These are phyloP conservation scores for Ashinkailepas kermadecensis DNA, from an alignment of 2,888 invertebrate genomes.

Conservation along the genomic window DNA sequence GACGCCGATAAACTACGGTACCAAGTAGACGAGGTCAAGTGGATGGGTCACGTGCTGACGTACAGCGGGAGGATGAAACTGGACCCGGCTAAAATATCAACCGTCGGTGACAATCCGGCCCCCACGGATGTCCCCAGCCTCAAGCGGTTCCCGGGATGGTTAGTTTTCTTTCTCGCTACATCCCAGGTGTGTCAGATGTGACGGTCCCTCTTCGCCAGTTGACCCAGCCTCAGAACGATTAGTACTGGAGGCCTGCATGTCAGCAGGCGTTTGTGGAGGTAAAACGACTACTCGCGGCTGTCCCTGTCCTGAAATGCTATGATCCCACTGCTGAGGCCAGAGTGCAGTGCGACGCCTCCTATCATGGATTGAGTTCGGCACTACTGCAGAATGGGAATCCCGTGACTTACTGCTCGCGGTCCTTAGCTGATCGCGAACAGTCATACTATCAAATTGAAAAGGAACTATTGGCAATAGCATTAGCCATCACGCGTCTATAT, in stretches of 20 bases:
- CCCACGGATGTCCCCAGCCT: not conserved
- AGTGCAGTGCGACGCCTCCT: not conserved
- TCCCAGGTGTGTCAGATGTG: not conserved
- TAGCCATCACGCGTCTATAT: not conserved
- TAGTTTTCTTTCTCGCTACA: not conserved
- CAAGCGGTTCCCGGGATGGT: not conserved
- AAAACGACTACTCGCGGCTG: not conserved
- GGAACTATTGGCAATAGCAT: not conserved
- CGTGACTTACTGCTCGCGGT: not conserved
- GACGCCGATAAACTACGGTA: not conserved
- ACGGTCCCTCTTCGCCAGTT: not conserved
- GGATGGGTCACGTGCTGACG: not conserved
- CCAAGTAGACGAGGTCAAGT: not conserved
- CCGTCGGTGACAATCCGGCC: not conserved
- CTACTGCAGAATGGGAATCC: not conserved
- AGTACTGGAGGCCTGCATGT: not conserved
- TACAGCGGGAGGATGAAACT: not conserved
- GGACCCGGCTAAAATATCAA: not conserved
- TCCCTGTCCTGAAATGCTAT: not conserved
- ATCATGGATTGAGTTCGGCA: not conserved
- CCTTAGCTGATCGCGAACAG: not conserved
- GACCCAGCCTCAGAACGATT: not conserved
- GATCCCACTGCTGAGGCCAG: not conserved
- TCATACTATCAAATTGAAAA: not conserved
- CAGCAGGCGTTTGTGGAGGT: not conserved